phyloP scores from a whole-genome alignment of 2,888 invertebrate species.

The Cephus nigrinus region DNA sequence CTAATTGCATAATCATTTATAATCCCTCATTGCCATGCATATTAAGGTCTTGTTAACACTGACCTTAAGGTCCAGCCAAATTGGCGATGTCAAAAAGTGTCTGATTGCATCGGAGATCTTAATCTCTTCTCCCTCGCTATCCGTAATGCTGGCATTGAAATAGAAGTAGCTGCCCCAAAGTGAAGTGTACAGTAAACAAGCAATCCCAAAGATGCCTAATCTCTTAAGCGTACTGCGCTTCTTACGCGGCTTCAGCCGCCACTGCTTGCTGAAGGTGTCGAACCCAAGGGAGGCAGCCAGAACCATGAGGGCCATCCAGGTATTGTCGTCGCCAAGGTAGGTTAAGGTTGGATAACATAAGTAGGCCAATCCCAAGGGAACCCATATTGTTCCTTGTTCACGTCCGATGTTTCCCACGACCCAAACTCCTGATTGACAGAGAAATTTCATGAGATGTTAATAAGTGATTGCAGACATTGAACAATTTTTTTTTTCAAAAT shows the following conservation, averaged over 20 bases:
- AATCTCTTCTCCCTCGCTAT: constrained; percentile 87
- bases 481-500: background rate
- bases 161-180: constrained; percentile 85
- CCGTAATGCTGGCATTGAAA: constrained; percentile 88
- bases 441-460: background rate
- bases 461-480: background rate
- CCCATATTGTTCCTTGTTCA: constrained; percentile 79
- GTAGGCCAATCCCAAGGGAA: constrained; percentile 78
- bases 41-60: constrained; percentile 67
- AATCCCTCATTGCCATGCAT: constrained; percentile 69
- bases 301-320: constrained; percentile 77
- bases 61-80: constrained; percentile 71
- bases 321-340: constrained; percentile 79
- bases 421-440: constrained; percentile 79
- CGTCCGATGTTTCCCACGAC: constrained; percentile 91
- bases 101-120: constrained; percentile 88
- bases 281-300: constrained; percentile 77
- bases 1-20: constrained; percentile 71
- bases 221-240: constrained; percentile 67
- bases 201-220: constrained; percentile 71
- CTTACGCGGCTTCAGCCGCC: constrained; percentile 76
- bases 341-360: constrained; percentile 76
- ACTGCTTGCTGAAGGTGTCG: constrained; percentile 81
- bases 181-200: constrained; percentile 75
- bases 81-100: constrained; percentile 89